Base-by-base conservation (phyloP, 2,113 vertebrate genomes). In the Tupaia chinensis region DNA sequence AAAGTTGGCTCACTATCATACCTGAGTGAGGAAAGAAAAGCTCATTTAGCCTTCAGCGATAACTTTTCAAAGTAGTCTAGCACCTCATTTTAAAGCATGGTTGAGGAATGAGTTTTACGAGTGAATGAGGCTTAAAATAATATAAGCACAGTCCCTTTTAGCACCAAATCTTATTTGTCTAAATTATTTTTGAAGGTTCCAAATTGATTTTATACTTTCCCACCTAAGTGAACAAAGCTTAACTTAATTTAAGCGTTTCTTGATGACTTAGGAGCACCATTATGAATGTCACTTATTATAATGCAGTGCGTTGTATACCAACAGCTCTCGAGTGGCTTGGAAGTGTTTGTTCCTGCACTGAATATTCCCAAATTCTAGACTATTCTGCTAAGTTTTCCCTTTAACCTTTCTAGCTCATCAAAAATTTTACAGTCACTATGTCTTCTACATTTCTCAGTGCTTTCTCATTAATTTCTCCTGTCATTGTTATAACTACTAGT, bases 51-150 rank as follows among this genome's bases (percentile, higher is more conserved):
- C 58, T 83, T 81, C 34, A 85, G 73, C 85, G 69, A 56, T 92
- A 92, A 95, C 91, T 88, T 93, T 70, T 94, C 87, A 92, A 91
- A 89, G 74, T 68, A 80, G 69, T 77, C 78, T 94, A 88, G 27
- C 86, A 82, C 94, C 79, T 95, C 82, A 82, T 82, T 93, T 73
- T 88, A 83, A 91, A 96, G 82, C 19, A 22, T 60, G 61, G 66
- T 32, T 76, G 82, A 81, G 65, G 72, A 96, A 96, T 86, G 78
- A 96, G 29, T 93, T 90, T 97, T 92, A 97, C 3, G 25, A 96
- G 83, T 66, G 97, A 97, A 87, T 79, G 91, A 94, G 63, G 74
- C 82, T 97, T 94, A 96, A 97, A 97, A 91, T 94, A 95, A 92
- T 81, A 72, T 91, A 88, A 86, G 82, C 89, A 77, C 16, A 20